These are phyloP conservation scores for Teleiodes luculella DNA, from an alignment of 2,888 invertebrate species.

Conservation along the genomic window DNA sequence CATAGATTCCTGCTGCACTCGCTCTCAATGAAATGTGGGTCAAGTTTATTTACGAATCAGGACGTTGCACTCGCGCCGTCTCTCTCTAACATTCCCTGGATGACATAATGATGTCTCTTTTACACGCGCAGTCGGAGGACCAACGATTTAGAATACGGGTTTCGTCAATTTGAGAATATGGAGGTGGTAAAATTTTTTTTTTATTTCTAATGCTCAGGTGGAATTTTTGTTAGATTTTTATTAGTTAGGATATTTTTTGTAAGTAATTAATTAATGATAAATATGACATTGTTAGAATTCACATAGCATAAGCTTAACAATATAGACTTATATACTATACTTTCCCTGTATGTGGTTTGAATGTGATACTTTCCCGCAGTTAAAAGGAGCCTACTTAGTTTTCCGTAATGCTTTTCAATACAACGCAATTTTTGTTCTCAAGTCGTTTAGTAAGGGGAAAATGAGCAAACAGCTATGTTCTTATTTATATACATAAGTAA, in stretches of 20 bases:
- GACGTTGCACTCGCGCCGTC: conserved; percentile 61
- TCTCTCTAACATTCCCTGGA: conserved; percentile 25
- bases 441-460: no score
- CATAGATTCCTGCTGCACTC: conserved; percentile 50
- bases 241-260: neutral
- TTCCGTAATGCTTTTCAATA: no score
- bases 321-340: no score
- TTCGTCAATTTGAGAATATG: conserved; percentile 9
- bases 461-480: no score
- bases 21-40: conserved; percentile 74
- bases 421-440: no score
- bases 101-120: conserved; percentile 23
- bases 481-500: no score
- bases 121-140: conserved; percentile 17
- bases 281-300: no score
- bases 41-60: conserved; percentile 78
- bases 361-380: no score
- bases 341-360: no score
- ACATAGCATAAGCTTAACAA: no score
- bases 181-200: neutral
- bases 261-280: no score
- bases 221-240: neutral
- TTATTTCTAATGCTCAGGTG: neutral
- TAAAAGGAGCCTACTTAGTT: no score
- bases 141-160: neutral